A percentile compares a stretch with the other conserved stretches of the same genome.
These are phyloP conservation scores for Perithous albicinctus DNA, from an alignment of 2,888 invertebrate genomes.

Conservation along the genomic window DNA sequence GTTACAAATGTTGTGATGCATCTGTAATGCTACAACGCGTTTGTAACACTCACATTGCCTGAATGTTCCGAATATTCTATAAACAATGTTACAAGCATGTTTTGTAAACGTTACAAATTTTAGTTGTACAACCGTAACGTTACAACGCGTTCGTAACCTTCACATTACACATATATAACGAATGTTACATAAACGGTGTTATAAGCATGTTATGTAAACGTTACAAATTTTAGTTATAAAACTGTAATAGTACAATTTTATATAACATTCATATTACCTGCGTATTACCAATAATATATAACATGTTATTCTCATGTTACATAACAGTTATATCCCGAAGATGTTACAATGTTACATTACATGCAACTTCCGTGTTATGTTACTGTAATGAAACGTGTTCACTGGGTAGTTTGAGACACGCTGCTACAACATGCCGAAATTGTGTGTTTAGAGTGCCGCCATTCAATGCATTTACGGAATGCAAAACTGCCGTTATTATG, in stretches of 20 bases:
- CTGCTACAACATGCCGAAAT: too few relatives aligned
- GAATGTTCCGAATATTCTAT: constrained; percentile 17
- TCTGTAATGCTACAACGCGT: constrained; percentile 5
- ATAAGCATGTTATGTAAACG: constrained; percentile 5
- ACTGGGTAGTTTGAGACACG: neutral
- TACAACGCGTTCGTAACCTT: constrained; percentile 14
- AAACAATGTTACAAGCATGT: constrained; percentile 10
- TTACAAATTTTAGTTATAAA: constrained; percentile 17
- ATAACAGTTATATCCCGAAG: neutral
- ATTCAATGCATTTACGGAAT: too few relatives aligned
- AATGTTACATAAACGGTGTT: constrained; percentile 11
- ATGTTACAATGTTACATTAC: neutral
- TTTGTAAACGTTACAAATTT: constrained; percentile 17
- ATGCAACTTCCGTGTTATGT: neutral
- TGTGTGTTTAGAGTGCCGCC: too few relatives aligned
- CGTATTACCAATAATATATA: constrained; percentile 21
- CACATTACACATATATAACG: constrained; percentile 7
- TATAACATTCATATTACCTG: constrained; percentile 29
- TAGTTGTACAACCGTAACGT: constrained; percentile 9
- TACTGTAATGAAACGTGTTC: neutral
- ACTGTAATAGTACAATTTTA: constrained; percentile 13
- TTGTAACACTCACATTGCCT: constrained; percentile 15
- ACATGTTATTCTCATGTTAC: neutral
- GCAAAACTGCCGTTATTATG: too few relatives aligned
- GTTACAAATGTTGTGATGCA: constrained; percentile 1